Conservation (phyloP, 2,113 vertebrate species). For the Megalops atlanticus region DNA sequence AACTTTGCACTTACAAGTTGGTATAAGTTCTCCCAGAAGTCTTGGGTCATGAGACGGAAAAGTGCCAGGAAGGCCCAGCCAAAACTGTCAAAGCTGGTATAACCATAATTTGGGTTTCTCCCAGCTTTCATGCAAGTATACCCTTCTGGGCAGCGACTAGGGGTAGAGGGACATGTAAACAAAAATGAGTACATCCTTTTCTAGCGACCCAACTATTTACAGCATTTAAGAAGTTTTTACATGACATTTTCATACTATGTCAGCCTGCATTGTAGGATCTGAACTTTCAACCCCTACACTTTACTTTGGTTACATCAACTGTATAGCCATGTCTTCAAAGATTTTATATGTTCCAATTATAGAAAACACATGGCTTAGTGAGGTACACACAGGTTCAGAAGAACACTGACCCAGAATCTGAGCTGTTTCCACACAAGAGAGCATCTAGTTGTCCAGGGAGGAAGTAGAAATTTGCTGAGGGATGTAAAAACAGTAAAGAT, state of each 20-base stretch:
- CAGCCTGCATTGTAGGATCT: too few species aligned
- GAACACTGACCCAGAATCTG: conserved; percentile 75
- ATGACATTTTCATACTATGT: too few species aligned
- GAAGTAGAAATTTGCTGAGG: conserved; percentile 76
- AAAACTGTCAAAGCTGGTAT: conserved; percentile 82
- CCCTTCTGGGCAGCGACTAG: conserved; percentile 77
- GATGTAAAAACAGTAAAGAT: conserved; percentile 13
- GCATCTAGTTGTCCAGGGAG: conserved; percentile 71
- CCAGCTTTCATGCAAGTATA: conserved; percentile 76
- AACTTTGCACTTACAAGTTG: conserved; percentile 71
- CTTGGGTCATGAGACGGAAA: conserved; percentile 83
- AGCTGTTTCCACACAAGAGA: conserved; percentile 81
- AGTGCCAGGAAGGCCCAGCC: conserved; percentile 83
- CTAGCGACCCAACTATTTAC: too few species aligned
- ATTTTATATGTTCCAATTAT: too few species aligned
- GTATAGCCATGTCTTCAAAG: too few species aligned
- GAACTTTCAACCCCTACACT: too few species aligned
- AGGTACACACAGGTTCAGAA: too few species aligned
- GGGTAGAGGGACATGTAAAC: background rate
- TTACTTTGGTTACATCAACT: too few species aligned
- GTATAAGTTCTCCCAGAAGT: conserved; percentile 84
- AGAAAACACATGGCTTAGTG: too few species aligned
- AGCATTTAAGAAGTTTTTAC: too few species aligned
- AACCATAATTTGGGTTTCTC: conserved; percentile 82
- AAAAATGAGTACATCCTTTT: too few species aligned